Percentiles rank a stretch among this genome's conserved stretches.
Evolutionary conservation across 2,888 invertebrate genomes (phyloP).

Genomic region (Aporophyla lueneburgensis): DNA sequence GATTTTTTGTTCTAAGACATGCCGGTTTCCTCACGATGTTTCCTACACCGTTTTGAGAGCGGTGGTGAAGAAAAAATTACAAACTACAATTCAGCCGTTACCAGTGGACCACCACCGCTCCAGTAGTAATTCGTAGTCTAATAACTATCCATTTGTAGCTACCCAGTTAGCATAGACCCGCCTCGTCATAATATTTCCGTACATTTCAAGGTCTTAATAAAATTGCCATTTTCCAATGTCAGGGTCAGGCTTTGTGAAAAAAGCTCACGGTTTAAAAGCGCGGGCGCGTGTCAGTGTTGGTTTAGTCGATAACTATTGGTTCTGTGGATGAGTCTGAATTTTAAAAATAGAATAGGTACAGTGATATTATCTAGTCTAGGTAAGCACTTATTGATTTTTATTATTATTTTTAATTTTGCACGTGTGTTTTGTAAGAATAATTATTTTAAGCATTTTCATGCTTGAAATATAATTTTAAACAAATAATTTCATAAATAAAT

Average conservation of each 20-base stretch:
- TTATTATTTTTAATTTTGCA: neutral
- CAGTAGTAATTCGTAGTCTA: neutral
- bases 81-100: too few relatives aligned
- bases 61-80: too few relatives aligned
- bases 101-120: too few relatives aligned
- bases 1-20: too few relatives aligned
- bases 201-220: constrained; percentile 55
- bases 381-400: constrained; percentile 46
- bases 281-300: constrained; percentile 69
- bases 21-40: too few relatives aligned
- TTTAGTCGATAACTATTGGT: constrained; percentile 74
- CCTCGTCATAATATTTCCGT: constrained; percentile 24
- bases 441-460: too few relatives aligned
- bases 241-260: constrained; percentile 72
- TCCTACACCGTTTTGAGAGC: too few relatives aligned
- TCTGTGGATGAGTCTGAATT: constrained; percentile 68
- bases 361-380: constrained; percentile 61
- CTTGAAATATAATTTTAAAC: neutral
- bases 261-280: constrained; percentile 74
- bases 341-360: constrained; percentile 26
- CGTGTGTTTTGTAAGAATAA: neutral
- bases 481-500: neutral
- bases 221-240: constrained; percentile 72
- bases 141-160: neutral
- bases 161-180: constrained; percentile 49